These are phyloP conservation scores for Diarsia rubi DNA, from an alignment of 2,888 invertebrate genomes.

Conservation along the genomic window DNA sequence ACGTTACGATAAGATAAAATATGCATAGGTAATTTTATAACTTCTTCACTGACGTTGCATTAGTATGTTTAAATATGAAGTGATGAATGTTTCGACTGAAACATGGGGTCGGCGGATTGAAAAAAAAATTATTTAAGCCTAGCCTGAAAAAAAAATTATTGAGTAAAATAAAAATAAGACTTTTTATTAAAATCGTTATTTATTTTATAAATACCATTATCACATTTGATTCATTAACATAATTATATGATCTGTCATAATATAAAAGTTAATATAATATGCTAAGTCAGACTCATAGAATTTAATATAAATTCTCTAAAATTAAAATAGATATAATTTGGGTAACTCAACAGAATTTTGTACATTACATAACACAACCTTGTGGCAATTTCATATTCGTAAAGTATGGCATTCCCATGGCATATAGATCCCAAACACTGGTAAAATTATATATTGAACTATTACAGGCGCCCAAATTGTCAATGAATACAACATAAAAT, in stretches of 20 bases:
- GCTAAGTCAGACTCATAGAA: slow-evolving; percentile 89
- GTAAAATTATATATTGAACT: slow-evolving; percentile 70
- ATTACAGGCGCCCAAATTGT: slow-evolving; percentile 69
- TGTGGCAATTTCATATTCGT: slow-evolving; percentile 84
- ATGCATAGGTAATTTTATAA: background rate
- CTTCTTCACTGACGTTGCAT: background rate
- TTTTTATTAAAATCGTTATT: slow-evolving; percentile 69
- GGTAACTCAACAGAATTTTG: slow-evolving; percentile 88
- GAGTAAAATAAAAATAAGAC: slow-evolving; percentile 41
- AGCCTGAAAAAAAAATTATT: slow-evolving; percentile 28
- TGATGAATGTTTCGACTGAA: slow-evolving; percentile 16
- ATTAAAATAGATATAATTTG: slow-evolving; percentile 82
- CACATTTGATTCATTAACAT: slow-evolving; percentile 85
- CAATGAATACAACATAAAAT: slow-evolving; percentile 25
- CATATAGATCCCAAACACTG: slow-evolving; percentile 63
- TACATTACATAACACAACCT: slow-evolving; percentile 88
- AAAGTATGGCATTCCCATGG: slow-evolving; percentile 84
- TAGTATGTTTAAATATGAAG: background rate
- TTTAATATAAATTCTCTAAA: slow-evolving; percentile 87
- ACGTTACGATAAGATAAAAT: slow-evolving; percentile 10
- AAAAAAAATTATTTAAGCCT: slow-evolving; percentile 6
- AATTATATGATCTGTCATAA: slow-evolving; percentile 83
- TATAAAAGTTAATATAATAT: slow-evolving; percentile 81
- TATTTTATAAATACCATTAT: slow-evolving; percentile 87
- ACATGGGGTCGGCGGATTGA: background rate